These are phyloP conservation scores for Ephestia elutella DNA, from an alignment of 1,140 invertebrate genomes.

Conservation along the genomic window DNA sequence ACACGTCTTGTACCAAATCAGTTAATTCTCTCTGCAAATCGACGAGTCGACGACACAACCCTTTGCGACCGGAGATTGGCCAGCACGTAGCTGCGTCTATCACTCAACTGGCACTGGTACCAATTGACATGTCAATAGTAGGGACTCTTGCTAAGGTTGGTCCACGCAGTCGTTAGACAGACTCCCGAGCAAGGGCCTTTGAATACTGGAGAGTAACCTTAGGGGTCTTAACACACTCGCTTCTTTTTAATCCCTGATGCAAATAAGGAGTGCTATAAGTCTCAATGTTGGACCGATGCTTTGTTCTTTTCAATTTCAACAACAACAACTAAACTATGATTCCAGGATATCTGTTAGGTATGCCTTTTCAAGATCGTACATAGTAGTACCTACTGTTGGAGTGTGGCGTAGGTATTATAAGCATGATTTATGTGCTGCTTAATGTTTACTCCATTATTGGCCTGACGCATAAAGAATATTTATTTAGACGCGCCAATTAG, in stretches of 20 bases:
- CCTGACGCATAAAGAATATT: no score
- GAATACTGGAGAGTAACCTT: background rate
- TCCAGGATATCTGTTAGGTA: no score
- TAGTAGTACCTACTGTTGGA: no score
- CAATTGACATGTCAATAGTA: conserved; percentile 8
- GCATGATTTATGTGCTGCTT: no score
- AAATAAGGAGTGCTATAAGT: no score
- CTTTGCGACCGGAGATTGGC: background rate
- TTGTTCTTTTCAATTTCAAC: no score
- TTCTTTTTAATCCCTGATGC: background rate
- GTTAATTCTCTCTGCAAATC: background rate
- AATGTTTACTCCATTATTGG: no score
- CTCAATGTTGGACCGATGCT: no score
- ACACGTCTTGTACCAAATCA: background rate
- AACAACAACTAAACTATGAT: no score
- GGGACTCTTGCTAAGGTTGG: background rate
- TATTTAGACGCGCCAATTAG: no score
- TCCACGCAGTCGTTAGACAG: background rate
- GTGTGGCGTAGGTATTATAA: no score
- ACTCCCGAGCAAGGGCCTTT: background rate
- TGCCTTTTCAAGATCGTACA: no score
- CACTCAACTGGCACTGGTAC: conserved; percentile 3
- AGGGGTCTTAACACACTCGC: background rate
- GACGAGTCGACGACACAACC: background rate
- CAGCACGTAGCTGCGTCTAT: conserved; percentile 4